Evolutionary conservation across 2,113 vertebrate genomes (phyloP).

Genomic region (Lutjanus erythropterus): DNA sequence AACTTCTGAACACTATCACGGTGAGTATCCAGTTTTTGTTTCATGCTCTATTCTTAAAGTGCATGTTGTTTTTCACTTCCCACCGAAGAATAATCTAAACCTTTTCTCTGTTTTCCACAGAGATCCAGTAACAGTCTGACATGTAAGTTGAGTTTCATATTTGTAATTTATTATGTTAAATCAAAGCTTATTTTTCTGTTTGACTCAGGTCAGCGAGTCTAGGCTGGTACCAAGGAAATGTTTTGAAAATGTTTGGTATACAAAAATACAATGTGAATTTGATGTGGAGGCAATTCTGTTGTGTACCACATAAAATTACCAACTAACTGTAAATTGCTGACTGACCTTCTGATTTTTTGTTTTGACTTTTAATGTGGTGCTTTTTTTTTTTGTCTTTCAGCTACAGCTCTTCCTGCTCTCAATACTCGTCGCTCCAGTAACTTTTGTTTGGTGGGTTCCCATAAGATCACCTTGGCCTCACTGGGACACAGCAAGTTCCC

Average conservation of each 20-base stretch:
- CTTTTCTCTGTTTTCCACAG: conserved; percentile 54
- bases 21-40: conserved; percentile 67
- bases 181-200: too few relatives aligned
- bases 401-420: conserved; percentile 59
- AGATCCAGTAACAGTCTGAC: conserved; percentile 76
- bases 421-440: conserved; percentile 81
- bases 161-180: neutral
- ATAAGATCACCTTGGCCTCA: conserved; percentile 84
- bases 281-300: neutral
- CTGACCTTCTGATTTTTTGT: neutral
- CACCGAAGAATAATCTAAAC: neutral
- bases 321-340: neutral
- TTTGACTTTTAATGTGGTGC: neutral
- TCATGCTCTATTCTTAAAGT: neutral
- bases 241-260: neutral
- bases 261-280: neutral
- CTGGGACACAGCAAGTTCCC: conserved; percentile 86
- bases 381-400: conserved; percentile 37
- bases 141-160: conserved; percentile 72
- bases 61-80: neutral
- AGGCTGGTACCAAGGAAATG: neutral
- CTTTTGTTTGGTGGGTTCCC: conserved; percentile 86
- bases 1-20: conserved; percentile 84
- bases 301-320: neutral
- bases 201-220: neutral